These are phyloP conservation scores for Syrphus vitripennis DNA, from an alignment of 2,888 invertebrate genomes.

Conservation along the genomic window DNA sequence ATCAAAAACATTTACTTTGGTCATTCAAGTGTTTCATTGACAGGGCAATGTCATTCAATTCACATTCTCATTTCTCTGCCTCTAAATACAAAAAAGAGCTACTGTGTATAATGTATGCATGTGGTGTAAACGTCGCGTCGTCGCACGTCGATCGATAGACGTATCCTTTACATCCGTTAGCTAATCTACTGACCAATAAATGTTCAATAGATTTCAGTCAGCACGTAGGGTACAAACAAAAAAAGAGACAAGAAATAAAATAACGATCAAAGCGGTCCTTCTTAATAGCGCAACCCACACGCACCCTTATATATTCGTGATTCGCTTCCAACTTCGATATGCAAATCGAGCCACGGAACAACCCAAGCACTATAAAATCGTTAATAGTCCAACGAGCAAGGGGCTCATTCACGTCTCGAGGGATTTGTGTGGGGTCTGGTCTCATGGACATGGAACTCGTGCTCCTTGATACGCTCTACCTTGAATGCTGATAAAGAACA, in stretches of 20 bases:
- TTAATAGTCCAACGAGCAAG: constrained; percentile 65
- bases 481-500: constrained; percentile 67
- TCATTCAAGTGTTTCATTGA: too few species aligned
- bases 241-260: constrained; percentile 1
- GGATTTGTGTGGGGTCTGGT: constrained; percentile 70
- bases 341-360: constrained; percentile 61
- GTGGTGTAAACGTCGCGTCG: not conserved
- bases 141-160: not conserved
- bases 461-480: constrained; percentile 64
- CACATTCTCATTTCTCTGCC: not conserved
- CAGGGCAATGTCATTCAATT: too few species aligned
- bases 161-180: constrained; percentile 26
- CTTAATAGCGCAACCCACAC: constrained; percentile 54
- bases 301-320: constrained; percentile 61
- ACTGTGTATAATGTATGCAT: not conserved
- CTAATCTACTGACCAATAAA: constrained; percentile 50
- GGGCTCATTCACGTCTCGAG: constrained; percentile 67
- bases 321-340: constrained; percentile 67
- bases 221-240: constrained; percentile 21
- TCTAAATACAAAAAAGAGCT: not conserved
- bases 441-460: constrained; percentile 71
- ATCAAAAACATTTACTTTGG: too few species aligned
- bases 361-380: constrained; percentile 55
- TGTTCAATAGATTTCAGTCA: constrained; percentile 36
- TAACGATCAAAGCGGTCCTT: constrained; percentile 64